Evolutionary conservation across 1,140 invertebrate species (phyloP).

Genomic region (Trichoplusia ni): DNA sequence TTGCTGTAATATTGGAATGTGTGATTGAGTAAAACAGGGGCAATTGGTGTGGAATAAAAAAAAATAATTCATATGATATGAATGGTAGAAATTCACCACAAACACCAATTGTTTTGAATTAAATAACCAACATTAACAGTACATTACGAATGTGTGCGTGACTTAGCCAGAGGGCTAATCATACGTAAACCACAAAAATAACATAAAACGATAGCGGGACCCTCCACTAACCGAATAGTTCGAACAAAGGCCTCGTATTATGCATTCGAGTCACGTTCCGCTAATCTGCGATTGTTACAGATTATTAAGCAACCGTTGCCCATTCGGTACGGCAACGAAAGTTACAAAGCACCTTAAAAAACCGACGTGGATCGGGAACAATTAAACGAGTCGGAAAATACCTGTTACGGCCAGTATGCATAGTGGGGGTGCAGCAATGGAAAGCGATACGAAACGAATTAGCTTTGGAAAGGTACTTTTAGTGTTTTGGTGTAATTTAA

Average conservation of each 20-base stretch:
- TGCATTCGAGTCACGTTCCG: conserved; percentile 42
- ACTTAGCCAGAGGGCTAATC: conserved; percentile 21
- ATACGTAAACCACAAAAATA: conserved; percentile 50
- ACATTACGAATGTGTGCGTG: neutral
- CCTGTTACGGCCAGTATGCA: neutral
- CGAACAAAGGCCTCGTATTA: conserved; percentile 30
- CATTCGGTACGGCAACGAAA: conserved; percentile 33
- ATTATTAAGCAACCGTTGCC: conserved; percentile 45
- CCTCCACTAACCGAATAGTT: conserved; percentile 31
- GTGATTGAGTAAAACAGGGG: no score
- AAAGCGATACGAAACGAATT: neutral
- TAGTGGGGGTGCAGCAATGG: neutral
- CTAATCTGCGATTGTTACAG: conserved; percentile 45
- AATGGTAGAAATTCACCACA: no score
- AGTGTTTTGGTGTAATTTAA: neutral
- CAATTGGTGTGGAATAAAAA: no score
- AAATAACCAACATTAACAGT: neutral
- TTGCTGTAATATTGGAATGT: no score
- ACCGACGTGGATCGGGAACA: conserved; percentile 39
- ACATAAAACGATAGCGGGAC: conserved; percentile 41
- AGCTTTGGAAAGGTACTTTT: neutral
- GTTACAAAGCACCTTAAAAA: conserved; percentile 37
- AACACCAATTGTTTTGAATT: no score
- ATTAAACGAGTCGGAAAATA: conserved; percentile 22
- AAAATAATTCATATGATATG: neutral